These are phyloP conservation scores for Zeuzera pyrina DNA, from an alignment of 2,888 invertebrate species.

Conservation along the genomic window DNA sequence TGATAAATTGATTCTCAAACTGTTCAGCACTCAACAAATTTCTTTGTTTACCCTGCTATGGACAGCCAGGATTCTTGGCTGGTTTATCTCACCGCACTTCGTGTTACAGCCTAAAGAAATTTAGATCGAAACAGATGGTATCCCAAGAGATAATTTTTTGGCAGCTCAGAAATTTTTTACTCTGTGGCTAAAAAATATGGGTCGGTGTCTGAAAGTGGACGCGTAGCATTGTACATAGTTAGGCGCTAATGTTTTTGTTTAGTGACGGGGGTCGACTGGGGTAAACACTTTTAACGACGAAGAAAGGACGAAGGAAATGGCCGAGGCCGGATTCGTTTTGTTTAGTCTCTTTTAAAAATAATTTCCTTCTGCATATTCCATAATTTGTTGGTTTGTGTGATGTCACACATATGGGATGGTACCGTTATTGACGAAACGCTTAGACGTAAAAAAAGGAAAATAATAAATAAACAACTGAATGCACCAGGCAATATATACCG, in stretches of 20 bases:
- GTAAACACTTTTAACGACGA: conserved; percentile 13
- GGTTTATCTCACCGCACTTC: too few relatives aligned
- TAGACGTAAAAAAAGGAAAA: too few relatives aligned
- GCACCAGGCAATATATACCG: too few relatives aligned
- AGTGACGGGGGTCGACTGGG: conserved; percentile 12
- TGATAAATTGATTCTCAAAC: conserved; percentile 13
- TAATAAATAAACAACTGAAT: too few relatives aligned
- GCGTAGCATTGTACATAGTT: conserved; percentile 6
- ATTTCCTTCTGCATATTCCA: too few relatives aligned
- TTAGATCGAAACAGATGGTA: background rate
- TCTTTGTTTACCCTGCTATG: conserved; percentile 12
- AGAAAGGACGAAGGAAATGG: conserved; percentile 1
- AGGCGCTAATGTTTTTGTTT: conserved; percentile 14
- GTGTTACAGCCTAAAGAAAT: conserved; percentile 4
- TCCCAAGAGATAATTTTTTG: background rate
- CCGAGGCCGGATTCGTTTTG: background rate
- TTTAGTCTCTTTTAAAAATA: too few relatives aligned
- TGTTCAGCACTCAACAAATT: conserved; percentile 13
- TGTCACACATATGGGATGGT: too few relatives aligned
- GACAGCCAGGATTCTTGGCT: conserved; percentile 8
- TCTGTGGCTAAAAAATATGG: conserved; percentile 5
- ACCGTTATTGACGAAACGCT: too few relatives aligned
- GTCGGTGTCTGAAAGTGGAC: conserved; percentile 2
- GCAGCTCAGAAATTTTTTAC: background rate
- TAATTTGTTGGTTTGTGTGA: too few relatives aligned